phyloP scores from a whole-genome alignment of 2,797 vertebrate genomes.

The Bufotes viridis region DNA sequence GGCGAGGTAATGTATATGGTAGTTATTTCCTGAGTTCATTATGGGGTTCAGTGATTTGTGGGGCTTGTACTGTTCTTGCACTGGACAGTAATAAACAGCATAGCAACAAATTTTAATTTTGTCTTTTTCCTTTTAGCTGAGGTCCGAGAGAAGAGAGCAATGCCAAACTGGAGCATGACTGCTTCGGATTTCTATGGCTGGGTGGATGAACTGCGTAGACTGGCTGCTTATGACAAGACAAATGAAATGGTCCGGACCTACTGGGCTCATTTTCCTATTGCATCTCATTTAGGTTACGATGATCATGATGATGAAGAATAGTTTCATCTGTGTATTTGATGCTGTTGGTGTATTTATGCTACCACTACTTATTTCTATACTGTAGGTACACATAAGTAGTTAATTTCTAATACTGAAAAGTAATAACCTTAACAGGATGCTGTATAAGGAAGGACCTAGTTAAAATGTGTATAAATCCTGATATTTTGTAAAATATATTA shows the following conservation, averaged over 20 bases:
- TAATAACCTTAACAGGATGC: background rate
- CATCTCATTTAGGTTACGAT: constrained; percentile 68
- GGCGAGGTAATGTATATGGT: background rate
- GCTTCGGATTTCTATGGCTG: constrained; percentile 72
- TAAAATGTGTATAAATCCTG: background rate
- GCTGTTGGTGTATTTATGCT: background rate
- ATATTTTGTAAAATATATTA: background rate
- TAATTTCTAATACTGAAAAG: background rate
- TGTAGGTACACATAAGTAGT: background rate
- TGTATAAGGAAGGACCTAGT: background rate
- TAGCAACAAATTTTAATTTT: background rate
- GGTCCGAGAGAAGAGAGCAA: constrained; percentile 61
- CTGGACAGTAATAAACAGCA: background rate
- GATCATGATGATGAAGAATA: constrained; percentile 60
- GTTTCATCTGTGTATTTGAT: background rate
- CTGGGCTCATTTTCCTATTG: constrained; percentile 74
- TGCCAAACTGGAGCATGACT: constrained; percentile 72
- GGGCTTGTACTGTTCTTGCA: background rate
- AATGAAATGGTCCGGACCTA: constrained; percentile 71
- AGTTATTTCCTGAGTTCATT: background rate
- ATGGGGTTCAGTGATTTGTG: background rate
- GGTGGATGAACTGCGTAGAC: constrained; percentile 69
- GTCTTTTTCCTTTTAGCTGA: constrained; percentile 13
- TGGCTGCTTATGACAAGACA: constrained; percentile 64
- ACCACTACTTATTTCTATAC: background rate